Base-by-base conservation (phyloP, 2,888 invertebrate species). In the Drosophila putrida region DNA sequence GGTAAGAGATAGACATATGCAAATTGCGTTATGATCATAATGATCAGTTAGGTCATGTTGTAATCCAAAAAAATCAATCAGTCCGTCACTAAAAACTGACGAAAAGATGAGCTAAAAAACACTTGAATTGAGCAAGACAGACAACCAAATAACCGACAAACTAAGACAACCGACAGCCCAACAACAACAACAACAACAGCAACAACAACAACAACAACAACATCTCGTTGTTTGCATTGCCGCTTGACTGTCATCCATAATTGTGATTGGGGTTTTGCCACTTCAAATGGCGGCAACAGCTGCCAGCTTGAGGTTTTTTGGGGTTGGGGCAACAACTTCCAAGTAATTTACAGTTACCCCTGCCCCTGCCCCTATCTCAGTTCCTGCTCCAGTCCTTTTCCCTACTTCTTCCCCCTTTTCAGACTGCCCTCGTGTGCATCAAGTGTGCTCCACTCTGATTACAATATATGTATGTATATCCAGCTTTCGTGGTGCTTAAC, bases 21-120 rank as follows among this genome's bases (percentile, higher is more conserved):
- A 81, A 81, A 81, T 81, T 86, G 71, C 84, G 87, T 83, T 81
- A 83, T 68, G 78, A 28, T 57, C 72, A 82, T 83, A 81, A 81
- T 83, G 81, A 86, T 86, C 83, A 74, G 80, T 82, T 77, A 71
- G 75, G 60, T 66, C 72, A 75, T 87, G 75, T 87, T 84, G 82
- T 75, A 82, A 84, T 75, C 47, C 50, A 47, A 43, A 53, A 76
- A 77, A 73, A 78, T 73, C 78, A 78, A 78, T 76, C 69, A 76
- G 60, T 38, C 58, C 47, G 47, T 60, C 43, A 74, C 51, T 72
- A 44, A 60, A 76, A 62, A 25, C 41, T 71, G 62, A 64, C 68
- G 57, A 72, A 63, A 77, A 72, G 75, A 77, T 75, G 75, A 67
- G 67, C 73, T 33, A 46, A 51, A 58, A 60, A 49, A 25, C 27